A percentile compares a stretch with the other conserved stretches of the same genome.
These are phyloP conservation scores for Hiodon alosoides DNA, from an alignment of 2,113 vertebrate species.

Conservation along the genomic window DNA sequence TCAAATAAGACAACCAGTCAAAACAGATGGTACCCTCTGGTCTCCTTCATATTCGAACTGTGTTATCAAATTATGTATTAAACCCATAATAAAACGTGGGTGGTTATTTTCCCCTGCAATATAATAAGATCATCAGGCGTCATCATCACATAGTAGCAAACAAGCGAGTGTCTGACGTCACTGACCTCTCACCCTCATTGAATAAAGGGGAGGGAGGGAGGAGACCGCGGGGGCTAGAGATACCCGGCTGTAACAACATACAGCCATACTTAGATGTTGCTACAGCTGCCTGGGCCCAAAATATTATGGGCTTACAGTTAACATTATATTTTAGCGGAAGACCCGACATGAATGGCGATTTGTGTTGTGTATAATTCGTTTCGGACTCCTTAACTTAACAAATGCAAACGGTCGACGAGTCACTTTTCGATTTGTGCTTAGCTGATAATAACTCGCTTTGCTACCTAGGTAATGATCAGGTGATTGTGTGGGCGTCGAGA, in stretches of 20 bases:
- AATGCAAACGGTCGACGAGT: not conserved
- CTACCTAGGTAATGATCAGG: too few relatives aligned
- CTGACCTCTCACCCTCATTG: constrained; percentile 22
- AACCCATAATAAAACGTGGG: not conserved
- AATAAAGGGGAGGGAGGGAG: constrained; percentile 12
- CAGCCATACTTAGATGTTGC: constrained; percentile 14
- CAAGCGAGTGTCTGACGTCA: constrained; percentile 18
- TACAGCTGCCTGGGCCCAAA: constrained; percentile 21
- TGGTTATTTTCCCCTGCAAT: not conserved
- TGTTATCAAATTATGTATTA: not conserved
- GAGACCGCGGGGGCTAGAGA: constrained; percentile 4
- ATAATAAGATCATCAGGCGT: constrained; percentile 4
- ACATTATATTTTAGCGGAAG: not conserved
- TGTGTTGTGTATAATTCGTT: too few relatives aligned
- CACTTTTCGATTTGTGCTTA: not conserved
- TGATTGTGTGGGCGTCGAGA: not conserved
- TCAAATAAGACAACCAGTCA: not conserved
- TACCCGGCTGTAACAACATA: constrained; percentile 43
- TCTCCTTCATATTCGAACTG: not conserved
- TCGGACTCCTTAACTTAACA: not conserved
- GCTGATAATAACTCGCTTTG: not conserved
- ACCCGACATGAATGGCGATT: not conserved
- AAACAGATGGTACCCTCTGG: not conserved
- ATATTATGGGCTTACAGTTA: constrained; percentile 10
- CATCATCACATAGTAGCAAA: constrained; percentile 1